These are phyloP conservation scores for Keiferia lycopersicella DNA, from an alignment of 2,888 invertebrate genomes.

Conservation along the genomic window DNA sequence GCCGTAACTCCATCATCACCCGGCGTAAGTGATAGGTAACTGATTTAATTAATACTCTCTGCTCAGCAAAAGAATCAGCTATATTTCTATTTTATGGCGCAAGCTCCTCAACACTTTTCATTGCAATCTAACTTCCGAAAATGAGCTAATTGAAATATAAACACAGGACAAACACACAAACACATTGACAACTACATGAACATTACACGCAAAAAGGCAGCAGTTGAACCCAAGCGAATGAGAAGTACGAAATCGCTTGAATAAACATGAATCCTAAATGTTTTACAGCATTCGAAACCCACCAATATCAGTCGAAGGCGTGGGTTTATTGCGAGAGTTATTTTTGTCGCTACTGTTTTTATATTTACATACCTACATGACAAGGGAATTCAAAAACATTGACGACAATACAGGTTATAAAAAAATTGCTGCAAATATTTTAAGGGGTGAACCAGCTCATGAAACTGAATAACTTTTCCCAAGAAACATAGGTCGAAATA, in stretches of 20 bases:
- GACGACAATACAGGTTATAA: too few relatives aligned
- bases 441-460: too few relatives aligned
- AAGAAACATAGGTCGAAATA: too few relatives aligned
- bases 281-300: slow-evolving; percentile 49
- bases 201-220: background rate
- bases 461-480: too few relatives aligned
- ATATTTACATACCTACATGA: background rate
- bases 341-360: slow-evolving; percentile 22
- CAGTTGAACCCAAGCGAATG: slow-evolving; percentile 40
- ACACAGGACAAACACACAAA: background rate
- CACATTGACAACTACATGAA: background rate
- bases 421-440: too few relatives aligned
- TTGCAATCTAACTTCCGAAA: too few relatives aligned
- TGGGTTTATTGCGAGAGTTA: slow-evolving; percentile 28
- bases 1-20: too few relatives aligned
- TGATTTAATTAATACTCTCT: too few relatives aligned
- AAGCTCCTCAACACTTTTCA: too few relatives aligned
- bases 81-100: too few relatives aligned
- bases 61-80: too few relatives aligned
- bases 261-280: slow-evolving; percentile 64
- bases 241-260: slow-evolving; percentile 49
- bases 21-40: too few relatives aligned
- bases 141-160: background rate
- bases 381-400: background rate
- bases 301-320: slow-evolving; percentile 32